These are phyloP conservation scores for Aurelia aurita complex sp. Pacific DNA, from an alignment of 30 jellyfish, hydroid and myxozoan species.

Conservation along the genomic window DNA sequence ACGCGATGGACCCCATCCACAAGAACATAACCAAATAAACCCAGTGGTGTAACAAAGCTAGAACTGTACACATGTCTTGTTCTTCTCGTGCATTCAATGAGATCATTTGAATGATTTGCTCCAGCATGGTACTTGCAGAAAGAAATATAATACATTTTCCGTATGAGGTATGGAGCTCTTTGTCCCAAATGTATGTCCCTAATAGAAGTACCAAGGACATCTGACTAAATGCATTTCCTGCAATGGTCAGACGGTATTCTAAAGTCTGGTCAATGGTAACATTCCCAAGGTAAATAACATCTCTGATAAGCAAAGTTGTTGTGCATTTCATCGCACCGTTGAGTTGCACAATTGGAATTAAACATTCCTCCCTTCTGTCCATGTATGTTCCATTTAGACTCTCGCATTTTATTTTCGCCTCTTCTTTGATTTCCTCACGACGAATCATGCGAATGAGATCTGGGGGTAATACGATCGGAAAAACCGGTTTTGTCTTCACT, in stretches of 20 bases:
- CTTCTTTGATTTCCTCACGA: not conserved
- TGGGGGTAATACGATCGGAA: slow-evolving; percentile 39
- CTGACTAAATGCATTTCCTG: slow-evolving; percentile 33
- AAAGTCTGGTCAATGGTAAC: not conserved
- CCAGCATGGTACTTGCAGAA: slow-evolving; percentile 37
- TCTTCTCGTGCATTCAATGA: not conserved
- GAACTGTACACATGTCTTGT: slow-evolving; percentile 10
- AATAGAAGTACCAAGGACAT: slow-evolving; percentile 17
- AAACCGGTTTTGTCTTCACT: not conserved
- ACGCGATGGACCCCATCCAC: slow-evolving; percentile 70
- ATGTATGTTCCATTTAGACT: slow-evolving; percentile 24
- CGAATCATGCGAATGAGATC: slow-evolving; percentile 25
- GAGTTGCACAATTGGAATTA: not conserved
- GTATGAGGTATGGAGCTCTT: slow-evolving; percentile 51
- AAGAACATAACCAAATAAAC: slow-evolving; percentile 41
- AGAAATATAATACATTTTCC: slow-evolving; percentile 37
- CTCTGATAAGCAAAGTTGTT: not conserved
- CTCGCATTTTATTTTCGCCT: slow-evolving; percentile 25
- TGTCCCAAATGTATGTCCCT: slow-evolving; percentile 20
- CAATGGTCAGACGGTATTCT: slow-evolving; percentile 3
- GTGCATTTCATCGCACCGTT: not conserved
- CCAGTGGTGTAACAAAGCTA: slow-evolving; percentile 58
- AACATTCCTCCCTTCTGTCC: slow-evolving; percentile 4
- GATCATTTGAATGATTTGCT: slow-evolving; percentile 33
- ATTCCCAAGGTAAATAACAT: not conserved